phyloP scores from a whole-genome alignment of 2,888 invertebrate species.

The Trachelus stipa region DNA sequence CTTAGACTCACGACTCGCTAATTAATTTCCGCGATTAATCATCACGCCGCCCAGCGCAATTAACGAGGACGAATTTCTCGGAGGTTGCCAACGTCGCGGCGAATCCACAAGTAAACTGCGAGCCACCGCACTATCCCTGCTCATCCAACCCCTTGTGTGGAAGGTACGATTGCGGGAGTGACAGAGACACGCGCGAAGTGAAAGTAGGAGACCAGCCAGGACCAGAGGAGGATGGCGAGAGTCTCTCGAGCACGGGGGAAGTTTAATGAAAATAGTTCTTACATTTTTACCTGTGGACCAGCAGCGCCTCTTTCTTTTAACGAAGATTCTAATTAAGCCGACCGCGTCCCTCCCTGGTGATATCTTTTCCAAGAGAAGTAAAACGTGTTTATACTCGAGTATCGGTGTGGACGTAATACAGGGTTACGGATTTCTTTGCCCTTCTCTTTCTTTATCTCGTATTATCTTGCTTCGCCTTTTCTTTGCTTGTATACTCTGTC shows the following conservation, averaged over 20 bases:
- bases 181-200: background rate
- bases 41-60: background rate
- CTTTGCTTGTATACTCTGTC: constrained; percentile 26
- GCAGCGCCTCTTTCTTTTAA: constrained; percentile 43
- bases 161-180: background rate
- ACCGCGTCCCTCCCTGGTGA: constrained; percentile 9
- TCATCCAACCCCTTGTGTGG: constrained; percentile 12
- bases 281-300: constrained; percentile 53
- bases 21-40: background rate
- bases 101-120: constrained; percentile 31
- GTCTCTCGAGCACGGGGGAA: constrained; percentile 46
- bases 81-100: background rate
- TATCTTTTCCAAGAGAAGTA: background rate
- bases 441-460: constrained; percentile 19
- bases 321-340: constrained; percentile 57
- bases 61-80: constrained; percentile 34
- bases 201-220: background rate
- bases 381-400: background rate
- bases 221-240: constrained; percentile 26
- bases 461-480: constrained; percentile 24
- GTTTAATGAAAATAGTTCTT: constrained; percentile 61
- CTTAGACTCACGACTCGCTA: background rate
- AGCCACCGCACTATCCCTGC: constrained; percentile 7
- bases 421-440: background rate
- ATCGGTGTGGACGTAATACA: background rate